These are phyloP conservation scores for Chiroxiphia lanceolata DNA, from an alignment of 2,797 vertebrate genomes.

Conservation along the genomic window DNA sequence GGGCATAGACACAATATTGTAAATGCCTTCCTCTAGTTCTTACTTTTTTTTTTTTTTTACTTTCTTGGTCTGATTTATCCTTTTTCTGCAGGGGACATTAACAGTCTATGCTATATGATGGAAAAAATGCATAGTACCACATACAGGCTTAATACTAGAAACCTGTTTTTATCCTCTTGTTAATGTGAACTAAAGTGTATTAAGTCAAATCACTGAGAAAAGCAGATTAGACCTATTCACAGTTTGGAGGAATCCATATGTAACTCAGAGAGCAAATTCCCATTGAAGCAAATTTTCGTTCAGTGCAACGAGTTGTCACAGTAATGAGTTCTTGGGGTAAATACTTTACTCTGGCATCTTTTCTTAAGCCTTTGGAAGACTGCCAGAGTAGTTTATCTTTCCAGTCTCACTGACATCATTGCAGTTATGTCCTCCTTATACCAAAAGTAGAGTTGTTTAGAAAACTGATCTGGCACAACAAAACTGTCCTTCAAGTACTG, in stretches of 20 bases:
- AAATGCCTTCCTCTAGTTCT: background rate
- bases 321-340: background rate
- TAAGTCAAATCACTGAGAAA: slow-evolving; percentile 5
- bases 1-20: background rate
- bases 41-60: background rate
- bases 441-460: background rate
- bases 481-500: background rate
- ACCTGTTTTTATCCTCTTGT: background rate
- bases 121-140: background rate
- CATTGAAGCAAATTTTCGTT: background rate
- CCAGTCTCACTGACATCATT: background rate
- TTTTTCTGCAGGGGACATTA: background rate
- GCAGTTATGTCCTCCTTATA: background rate
- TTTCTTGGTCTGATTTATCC: background rate
- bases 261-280: background rate
- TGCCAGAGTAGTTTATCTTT: background rate
- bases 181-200: background rate
- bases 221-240: slow-evolving; percentile 6
- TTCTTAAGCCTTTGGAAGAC: background rate
- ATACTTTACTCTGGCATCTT: slow-evolving; percentile 2
- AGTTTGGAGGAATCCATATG: background rate
- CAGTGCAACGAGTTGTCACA: background rate
- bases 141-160: background rate
- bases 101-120: background rate
- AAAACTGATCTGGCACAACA: background rate